Evolutionary conservation across 2,113 vertebrate species (phyloP).

Genomic region (Melanostigma gelatinosum): DNA sequence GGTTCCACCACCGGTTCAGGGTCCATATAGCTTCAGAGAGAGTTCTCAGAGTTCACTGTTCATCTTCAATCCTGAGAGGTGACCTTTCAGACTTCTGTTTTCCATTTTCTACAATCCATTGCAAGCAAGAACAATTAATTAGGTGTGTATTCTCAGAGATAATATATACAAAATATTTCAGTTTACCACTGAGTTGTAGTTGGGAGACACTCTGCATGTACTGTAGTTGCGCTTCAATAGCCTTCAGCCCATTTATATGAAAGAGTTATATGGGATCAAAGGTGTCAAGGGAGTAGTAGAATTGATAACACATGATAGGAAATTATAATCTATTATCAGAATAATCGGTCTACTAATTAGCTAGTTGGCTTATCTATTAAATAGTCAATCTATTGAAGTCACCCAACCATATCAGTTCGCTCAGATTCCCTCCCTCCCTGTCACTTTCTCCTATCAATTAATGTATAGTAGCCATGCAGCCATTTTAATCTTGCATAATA

Average conservation of each 20-base stretch:
- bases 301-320: constrained; percentile 35
- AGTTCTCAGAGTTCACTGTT: not conserved
- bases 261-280: constrained; percentile 5
- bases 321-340: constrained; percentile 37
- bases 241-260: constrained; percentile 15
- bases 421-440: not conserved
- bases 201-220: not conserved
- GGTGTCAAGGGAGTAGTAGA: constrained; percentile 41
- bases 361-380: constrained; percentile 53
- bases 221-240: not conserved
- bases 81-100: constrained; percentile 3
- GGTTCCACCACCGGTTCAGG: constrained; percentile 9
- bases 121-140: not conserved
- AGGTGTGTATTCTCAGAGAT: not conserved
- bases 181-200: not conserved
- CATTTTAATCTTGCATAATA: constrained; percentile 33
- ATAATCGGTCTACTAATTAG: constrained; percentile 64
- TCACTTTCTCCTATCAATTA: constrained; percentile 25
- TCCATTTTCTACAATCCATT: not conserved
- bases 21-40: constrained; percentile 7
- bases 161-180: not conserved
- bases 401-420: constrained; percentile 42
- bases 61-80: not conserved
- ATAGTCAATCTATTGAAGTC: constrained; percentile 43
- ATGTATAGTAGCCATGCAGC: constrained; percentile 16